phyloP scores from a whole-genome alignment of 2,113 vertebrate species.

The Pseudorasbora parva region DNA sequence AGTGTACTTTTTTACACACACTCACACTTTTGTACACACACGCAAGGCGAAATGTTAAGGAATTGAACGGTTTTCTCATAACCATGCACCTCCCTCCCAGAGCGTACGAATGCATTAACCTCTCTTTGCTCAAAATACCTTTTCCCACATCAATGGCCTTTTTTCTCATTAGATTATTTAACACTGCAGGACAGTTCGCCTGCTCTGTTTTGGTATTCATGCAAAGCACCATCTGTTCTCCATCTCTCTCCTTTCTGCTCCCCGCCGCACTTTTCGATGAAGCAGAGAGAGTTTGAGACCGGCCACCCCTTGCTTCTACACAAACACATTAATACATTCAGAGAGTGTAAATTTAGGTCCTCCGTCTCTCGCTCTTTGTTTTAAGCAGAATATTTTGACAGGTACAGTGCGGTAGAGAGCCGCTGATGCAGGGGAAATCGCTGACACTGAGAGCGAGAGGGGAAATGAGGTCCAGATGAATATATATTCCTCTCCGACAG shows the following conservation, averaged over 20 bases:
- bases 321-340: conserved; percentile 8
- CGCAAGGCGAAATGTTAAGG: not conserved
- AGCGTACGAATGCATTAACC: not conserved
- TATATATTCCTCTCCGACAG: conserved; percentile 32
- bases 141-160: not conserved
- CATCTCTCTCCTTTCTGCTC: conserved; percentile 21
- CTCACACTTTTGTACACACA: not conserved
- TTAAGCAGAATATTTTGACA: conserved; percentile 43
- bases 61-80: not conserved
- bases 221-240: conserved; percentile 36
- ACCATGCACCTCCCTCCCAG: not conserved
- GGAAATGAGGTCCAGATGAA: conserved; percentile 22
- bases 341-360: conserved; percentile 22
- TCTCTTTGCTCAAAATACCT: not conserved
- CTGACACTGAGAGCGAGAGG: conserved; percentile 18
- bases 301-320: not conserved
- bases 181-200: not conserved
- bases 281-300: not conserved
- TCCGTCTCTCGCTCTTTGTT: conserved; percentile 49
- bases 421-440: conserved; percentile 13
- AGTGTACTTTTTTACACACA: too few species aligned
- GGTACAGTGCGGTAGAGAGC: conserved; percentile 28
- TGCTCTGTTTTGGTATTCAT: not conserved
- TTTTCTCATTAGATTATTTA: conserved; percentile 8
- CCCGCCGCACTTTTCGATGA: conserved; percentile 16